Percentiles rank a stretch among this genome's conserved stretches.
Evolutionary conservation across 2,113 vertebrate genomes (phyloP).

Genomic region (Psittacula cyanocephala): DNA sequence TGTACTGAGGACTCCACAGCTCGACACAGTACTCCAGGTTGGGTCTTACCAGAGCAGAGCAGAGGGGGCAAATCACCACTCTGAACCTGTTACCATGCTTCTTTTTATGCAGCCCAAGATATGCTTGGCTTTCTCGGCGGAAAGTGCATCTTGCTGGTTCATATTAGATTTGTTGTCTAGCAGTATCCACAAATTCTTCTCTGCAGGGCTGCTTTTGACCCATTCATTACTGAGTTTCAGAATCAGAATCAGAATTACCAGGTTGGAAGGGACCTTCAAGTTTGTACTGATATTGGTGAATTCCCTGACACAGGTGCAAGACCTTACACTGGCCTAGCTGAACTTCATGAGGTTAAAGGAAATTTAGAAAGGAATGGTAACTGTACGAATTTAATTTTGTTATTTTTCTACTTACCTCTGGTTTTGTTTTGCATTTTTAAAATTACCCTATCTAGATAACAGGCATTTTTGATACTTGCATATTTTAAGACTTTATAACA

Average conservation of each 20-base stretch:
- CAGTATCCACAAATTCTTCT: background rate
- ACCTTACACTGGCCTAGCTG: background rate
- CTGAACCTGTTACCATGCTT: no score
- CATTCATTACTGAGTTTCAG: background rate
- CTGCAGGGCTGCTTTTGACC: background rate
- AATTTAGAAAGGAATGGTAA: background rate
- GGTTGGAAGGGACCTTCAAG: no score
- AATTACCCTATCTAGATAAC: background rate
- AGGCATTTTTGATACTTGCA: background rate
- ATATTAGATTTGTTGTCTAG: background rate
- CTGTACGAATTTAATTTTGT: no score
- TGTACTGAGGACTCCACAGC: background rate
- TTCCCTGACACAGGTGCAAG: background rate
- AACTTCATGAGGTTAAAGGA: background rate
- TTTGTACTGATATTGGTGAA: background rate
- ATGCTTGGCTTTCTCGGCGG: background rate
- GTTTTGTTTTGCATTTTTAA: background rate
- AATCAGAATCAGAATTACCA: no score
- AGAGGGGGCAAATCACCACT: background rate
- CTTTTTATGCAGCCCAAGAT: background rate
- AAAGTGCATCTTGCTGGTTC: background rate
- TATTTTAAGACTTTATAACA: background rate
- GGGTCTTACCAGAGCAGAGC: background rate
- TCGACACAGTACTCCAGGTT: fast-evolving
- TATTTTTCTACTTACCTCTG: background rate